Percentiles rank a stretch among this genome's conserved stretches.
Evolutionary conservation across 2,113 vertebrate species (phyloP).

Genomic region (Leiothrix lutea): DNA sequence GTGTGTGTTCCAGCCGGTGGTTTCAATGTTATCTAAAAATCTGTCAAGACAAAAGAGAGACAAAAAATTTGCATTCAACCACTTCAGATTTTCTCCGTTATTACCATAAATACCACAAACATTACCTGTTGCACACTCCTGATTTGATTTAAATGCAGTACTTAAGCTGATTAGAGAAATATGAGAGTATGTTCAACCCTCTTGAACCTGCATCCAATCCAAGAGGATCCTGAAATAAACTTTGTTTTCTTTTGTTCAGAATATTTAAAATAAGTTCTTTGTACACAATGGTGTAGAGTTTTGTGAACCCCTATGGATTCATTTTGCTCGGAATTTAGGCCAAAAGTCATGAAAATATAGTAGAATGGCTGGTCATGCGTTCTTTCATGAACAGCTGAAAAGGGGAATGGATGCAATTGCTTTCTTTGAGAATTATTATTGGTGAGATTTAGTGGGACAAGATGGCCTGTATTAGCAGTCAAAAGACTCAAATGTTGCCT

Average conservation of each 20-base stretch:
- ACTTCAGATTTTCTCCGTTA: slow-evolving; percentile 58
- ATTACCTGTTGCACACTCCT: slow-evolving; percentile 58
- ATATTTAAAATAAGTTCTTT: neutral
- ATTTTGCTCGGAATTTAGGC: neutral
- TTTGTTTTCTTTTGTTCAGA: slow-evolving; percentile 27
- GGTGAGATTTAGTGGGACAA: neutral
- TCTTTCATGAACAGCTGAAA: neutral
- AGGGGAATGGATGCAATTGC: neutral
- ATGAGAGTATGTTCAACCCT: slow-evolving; percentile 31
- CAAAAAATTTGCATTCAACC: slow-evolving; percentile 49
- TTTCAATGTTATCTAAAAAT: neutral
- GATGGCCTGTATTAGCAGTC: neutral
- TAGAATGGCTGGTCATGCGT: neutral
- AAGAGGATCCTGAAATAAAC: slow-evolving; percentile 19
- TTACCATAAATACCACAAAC: slow-evolving; percentile 63
- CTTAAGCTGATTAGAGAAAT: slow-evolving; percentile 62
- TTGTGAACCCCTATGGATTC: neutral
- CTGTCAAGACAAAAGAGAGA: slow-evolving; percentile 43
- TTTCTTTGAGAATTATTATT: neutral
- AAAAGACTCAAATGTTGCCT: neutral
- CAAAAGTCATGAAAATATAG: neutral
- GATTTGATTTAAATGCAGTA: slow-evolving; percentile 68
- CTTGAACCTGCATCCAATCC: slow-evolving; percentile 16
- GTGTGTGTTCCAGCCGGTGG: neutral
- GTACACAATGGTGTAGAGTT: neutral